Base-by-base conservation (phyloP, 2,113 vertebrate species). In the Phalacrocorax carbo region DNA sequence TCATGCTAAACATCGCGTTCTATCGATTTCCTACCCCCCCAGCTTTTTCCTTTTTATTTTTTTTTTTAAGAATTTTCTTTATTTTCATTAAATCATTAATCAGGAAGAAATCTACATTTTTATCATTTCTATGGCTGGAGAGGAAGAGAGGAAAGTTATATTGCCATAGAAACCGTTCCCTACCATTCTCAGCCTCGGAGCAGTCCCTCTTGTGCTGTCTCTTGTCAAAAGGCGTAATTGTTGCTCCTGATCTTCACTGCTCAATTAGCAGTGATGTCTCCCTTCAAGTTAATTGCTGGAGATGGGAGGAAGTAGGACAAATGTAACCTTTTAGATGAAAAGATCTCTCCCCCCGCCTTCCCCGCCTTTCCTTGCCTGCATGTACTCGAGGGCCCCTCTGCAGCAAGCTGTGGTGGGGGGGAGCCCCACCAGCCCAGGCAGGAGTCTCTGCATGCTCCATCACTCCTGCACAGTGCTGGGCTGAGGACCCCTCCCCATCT, bases 301-400 rank as follows among this genome's bases (percentile, higher is more conserved):
- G 97, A 98, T 97, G 95, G 97, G 95, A 98, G 97, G 97, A 97
- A 98, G 97, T 97, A 97, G 97, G 96, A 97, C 97, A 97, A 98
- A 97, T 97, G 96, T 97, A 98, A 98, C 97, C 97, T 98, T 98
- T 98, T 97, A 98, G 97, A 98, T 98, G 95, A 98, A 97, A 98
- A 97, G 95, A 96, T 94, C 97, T 98, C 89, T 93, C 68, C 36
- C 84, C 77, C 91, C 57, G 42, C 80, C 34, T 90, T 94, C 84
- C 86, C 95, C 5, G n/a, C 88, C 84, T 96, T 86, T 57, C 88
- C 88, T 87, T 1, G 7, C 85, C 78, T 42, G 36, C 75, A 19
- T 66, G 92, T 78, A 34, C 95, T 95, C 46, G 3, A 85, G 86
- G 79, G 84, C 75, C 92, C 78, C 91, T 94, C 92, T 69, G 46